Conservation (phyloP, 2,888 invertebrate species). For the Ennomos fuscantarius region DNA sequence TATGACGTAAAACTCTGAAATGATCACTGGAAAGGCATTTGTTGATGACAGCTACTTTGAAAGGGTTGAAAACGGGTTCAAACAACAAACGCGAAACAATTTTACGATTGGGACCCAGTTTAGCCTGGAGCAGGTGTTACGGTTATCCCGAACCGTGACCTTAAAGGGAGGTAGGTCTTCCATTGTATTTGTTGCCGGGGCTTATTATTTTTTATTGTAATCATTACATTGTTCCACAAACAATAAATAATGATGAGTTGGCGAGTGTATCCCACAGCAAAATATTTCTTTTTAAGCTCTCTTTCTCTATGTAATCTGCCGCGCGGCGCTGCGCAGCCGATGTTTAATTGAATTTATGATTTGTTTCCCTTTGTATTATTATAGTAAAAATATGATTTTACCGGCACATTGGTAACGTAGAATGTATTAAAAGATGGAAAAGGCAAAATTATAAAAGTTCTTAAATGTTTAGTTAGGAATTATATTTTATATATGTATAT, state of each 20-base stretch:
- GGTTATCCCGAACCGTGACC: conserved; percentile 28
- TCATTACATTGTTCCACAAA: conserved; percentile 33
- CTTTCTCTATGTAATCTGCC: conserved; percentile 14
- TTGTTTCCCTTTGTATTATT: background rate
- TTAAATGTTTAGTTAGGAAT: no score
- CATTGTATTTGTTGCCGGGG: conserved; percentile 38
- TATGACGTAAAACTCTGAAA: conserved; percentile 24
- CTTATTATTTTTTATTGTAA: conserved; percentile 43
- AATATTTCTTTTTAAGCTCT: conserved; percentile 10
- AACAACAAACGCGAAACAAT: conserved; percentile 43
- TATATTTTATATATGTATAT: no score
- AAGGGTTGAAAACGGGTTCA: conserved; percentile 32
- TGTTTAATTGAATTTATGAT: background rate
- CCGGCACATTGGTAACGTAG: background rate
- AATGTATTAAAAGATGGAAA: no score
- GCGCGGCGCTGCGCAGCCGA: background rate
- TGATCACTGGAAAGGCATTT: conserved; percentile 29
- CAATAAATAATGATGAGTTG: conserved; percentile 29
- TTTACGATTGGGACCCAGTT: conserved; percentile 39
- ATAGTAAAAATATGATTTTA: background rate
- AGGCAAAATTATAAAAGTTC: no score
- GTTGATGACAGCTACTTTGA: conserved; percentile 37
- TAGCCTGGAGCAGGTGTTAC: conserved; percentile 40
- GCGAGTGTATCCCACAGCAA: conserved; percentile 9
- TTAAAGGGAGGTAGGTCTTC: conserved; percentile 10